A percentile compares a stretch with the other conserved stretches of the same genome.
Evolutionary conservation across 2,797 vertebrate species (phyloP).

Genomic region (Pseudotriccus pelzelni): DNA sequence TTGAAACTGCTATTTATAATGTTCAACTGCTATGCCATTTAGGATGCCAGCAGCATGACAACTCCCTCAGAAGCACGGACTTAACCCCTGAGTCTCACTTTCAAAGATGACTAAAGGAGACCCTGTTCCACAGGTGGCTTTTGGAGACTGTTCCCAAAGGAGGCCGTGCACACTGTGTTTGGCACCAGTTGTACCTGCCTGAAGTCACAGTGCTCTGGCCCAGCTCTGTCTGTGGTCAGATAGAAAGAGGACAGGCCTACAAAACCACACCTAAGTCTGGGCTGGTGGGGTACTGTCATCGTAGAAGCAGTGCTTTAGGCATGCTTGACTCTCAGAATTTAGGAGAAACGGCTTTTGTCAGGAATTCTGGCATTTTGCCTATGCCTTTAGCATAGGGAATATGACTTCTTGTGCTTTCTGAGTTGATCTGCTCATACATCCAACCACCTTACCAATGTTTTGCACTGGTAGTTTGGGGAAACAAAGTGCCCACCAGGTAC

Average conservation of each 20-base stretch:
- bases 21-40: neutral
- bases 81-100: constrained; percentile 12
- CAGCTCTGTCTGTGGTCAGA: neutral
- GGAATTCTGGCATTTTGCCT: neutral
- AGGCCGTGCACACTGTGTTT: neutral
- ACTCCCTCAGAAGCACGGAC: neutral
- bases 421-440: neutral
- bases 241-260: neutral
- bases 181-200: neutral
- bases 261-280: neutral
- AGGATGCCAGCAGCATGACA: neutral
- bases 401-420: neutral
- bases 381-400: neutral
- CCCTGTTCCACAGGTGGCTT: neutral
- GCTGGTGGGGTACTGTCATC: neutral
- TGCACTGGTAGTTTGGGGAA: neutral
- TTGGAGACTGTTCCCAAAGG: neutral
- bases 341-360: neutral
- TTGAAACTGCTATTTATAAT: constrained; percentile 46
- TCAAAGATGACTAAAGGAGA: neutral
- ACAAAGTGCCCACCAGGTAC: neutral
- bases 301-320: neutral
- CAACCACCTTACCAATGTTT: neutral
- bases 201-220: neutral
- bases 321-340: neutral